phyloP scores from a whole-genome alignment of 92 coral and sea anemone species.

The Palythoa grandis region DNA sequence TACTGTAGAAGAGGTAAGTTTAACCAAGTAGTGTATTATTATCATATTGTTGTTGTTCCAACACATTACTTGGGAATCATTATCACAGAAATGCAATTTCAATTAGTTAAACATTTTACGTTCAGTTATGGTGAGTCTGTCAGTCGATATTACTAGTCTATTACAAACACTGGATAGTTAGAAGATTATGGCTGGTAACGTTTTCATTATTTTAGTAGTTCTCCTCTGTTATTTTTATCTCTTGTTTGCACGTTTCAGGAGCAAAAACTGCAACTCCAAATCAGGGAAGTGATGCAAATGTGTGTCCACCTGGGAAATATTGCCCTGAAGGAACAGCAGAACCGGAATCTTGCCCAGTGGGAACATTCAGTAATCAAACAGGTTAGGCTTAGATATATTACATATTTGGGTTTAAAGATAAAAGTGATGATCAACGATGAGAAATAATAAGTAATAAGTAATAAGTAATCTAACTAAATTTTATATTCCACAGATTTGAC shows the following conservation, averaged over 20 bases:
- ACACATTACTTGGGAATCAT: no score
- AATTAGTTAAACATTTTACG: no score
- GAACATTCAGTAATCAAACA: constrained; percentile 84
- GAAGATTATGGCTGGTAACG: not conserved
- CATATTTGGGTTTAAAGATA: not conserved
- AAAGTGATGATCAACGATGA: no score
- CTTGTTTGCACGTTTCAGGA: constrained; percentile 51
- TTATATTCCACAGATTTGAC: no score
- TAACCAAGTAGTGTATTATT: not conserved
- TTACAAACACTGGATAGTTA: no score
- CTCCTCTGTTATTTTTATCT: not conserved
- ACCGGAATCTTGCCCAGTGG: constrained; percentile 86
- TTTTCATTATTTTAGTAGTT: not conserved
- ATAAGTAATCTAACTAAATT: no score
- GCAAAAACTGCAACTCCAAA: constrained; percentile 89
- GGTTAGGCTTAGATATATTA: constrained; percentile 52
- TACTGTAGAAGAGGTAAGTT: constrained; percentile 82
- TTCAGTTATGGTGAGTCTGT: no score
- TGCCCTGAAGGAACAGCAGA: constrained; percentile 84
- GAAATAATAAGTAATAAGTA: no score
- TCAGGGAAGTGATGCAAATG: constrained; percentile 81
- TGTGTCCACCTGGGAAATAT: constrained; percentile 79
- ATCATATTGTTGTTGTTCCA: no score
- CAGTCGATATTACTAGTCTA: no score
- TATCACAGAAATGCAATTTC: no score